phyloP scores from a whole-genome alignment of 2,797 vertebrate genomes.

The Miichthys miiuy region DNA sequence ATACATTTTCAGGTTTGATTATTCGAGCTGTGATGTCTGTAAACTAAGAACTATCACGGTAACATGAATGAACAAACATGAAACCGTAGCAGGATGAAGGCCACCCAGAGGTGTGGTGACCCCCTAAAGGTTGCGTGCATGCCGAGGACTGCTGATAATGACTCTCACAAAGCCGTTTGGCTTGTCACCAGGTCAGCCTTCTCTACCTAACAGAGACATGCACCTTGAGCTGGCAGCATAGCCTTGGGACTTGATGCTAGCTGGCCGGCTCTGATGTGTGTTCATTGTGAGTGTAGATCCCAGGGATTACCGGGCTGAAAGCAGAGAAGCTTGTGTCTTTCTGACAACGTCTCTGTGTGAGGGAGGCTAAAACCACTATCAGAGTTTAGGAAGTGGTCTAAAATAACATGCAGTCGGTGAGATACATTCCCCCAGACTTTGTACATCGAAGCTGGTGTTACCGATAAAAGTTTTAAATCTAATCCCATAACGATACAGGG shows the following conservation, averaged over 20 bases:
- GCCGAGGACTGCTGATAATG: constrained; percentile 70
- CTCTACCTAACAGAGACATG: constrained; percentile 65
- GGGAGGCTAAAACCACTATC: constrained; percentile 51
- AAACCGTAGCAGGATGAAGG: constrained; percentile 34
- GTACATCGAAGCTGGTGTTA: constrained; percentile 28
- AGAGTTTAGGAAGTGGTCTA: constrained; percentile 61
- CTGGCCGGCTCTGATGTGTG: constrained; percentile 71
- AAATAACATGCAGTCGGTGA: constrained; percentile 54
- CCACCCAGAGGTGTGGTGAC: constrained; percentile 38
- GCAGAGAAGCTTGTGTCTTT: constrained; percentile 73
- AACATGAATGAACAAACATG: constrained; percentile 32
- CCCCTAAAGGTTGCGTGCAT: constrained; percentile 67
- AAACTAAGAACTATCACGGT: not conserved
- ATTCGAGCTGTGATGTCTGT: not conserved
- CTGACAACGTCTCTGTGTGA: constrained; percentile 60
- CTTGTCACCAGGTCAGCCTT: constrained; percentile 70
- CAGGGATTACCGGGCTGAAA: constrained; percentile 81
- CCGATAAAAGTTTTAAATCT: not conserved
- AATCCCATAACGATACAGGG: constrained; percentile 24
- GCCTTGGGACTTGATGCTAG: constrained; percentile 64
- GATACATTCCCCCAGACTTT: constrained; percentile 31
- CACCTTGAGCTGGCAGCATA: constrained; percentile 73
- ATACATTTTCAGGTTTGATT: not conserved
- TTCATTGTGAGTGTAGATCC: constrained; percentile 78
- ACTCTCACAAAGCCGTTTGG: constrained; percentile 68